A percentile compares a stretch with the other conserved stretches of the same genome.
phyloP scores from a whole-genome alignment of 2,888 invertebrate species.

The Hypena proboscidalis region DNA sequence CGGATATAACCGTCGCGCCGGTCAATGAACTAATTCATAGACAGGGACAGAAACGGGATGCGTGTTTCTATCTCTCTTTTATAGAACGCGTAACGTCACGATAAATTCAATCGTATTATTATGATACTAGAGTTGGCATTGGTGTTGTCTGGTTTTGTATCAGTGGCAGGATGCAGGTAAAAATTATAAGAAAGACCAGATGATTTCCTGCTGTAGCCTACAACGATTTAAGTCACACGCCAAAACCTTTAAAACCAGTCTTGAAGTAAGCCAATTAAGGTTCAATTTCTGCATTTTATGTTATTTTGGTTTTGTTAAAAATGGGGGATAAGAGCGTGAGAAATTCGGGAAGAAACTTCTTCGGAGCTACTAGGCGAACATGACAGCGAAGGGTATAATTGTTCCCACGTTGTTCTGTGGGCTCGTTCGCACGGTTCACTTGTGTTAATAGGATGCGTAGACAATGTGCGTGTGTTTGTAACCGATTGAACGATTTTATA shows the following conservation, averaged over 20 bases:
- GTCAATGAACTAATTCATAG: slow-evolving; percentile 63
- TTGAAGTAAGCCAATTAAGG: slow-evolving; percentile 25
- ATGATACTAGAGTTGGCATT: slow-evolving; percentile 27
- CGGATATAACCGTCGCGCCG: slow-evolving; percentile 60
- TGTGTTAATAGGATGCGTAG: slow-evolving; percentile 29
- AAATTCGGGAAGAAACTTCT: slow-evolving; percentile 84
- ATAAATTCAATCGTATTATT: slow-evolving; percentile 23
- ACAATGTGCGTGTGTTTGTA: slow-evolving; percentile 24
- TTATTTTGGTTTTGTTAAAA: slow-evolving; percentile 67
- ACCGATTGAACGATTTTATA: slow-evolving; percentile 23
- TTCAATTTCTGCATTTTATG: slow-evolving; percentile 28
- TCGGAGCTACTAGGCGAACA: slow-evolving; percentile 74
- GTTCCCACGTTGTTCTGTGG: slow-evolving; percentile 64
- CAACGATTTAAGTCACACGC: slow-evolving; percentile 43
- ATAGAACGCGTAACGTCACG: slow-evolving; percentile 4
- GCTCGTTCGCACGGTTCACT: slow-evolving; percentile 52
- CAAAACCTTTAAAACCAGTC: slow-evolving; percentile 32
- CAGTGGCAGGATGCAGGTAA: slow-evolving; percentile 54
- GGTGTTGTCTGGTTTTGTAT: neutral
- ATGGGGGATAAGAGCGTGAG: slow-evolving; percentile 78
- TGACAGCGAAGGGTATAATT: slow-evolving; percentile 48
- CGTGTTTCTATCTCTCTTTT: slow-evolving; percentile 50
- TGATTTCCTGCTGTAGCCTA: slow-evolving; percentile 54
- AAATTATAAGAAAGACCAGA: slow-evolving; percentile 55
- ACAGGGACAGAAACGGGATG: slow-evolving; percentile 74